A percentile compares a stretch with the other conserved stretches of the same genome.
phyloP scores from a whole-genome alignment of 2,888 invertebrate species.

The Gymnocheta viridis region DNA sequence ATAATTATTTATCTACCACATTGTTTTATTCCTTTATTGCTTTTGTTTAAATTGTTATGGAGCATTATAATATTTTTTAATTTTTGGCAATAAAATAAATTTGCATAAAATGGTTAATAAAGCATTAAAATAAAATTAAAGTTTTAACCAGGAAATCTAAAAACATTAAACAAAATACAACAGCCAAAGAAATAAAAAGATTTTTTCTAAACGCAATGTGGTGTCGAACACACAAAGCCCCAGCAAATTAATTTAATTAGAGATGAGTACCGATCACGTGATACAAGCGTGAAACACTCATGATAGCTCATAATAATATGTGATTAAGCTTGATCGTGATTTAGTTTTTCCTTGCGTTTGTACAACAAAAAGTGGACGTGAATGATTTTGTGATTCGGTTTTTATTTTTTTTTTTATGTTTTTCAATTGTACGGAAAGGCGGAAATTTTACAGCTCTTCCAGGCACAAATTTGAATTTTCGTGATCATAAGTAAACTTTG shows the following conservation, averaged over 20 bases:
- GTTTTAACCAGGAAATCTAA: constrained; percentile 64
- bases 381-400: too few relatives aligned
- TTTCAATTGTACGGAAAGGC: too few relatives aligned
- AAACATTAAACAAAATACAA: constrained; percentile 28
- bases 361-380: too few relatives aligned
- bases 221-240: neutral
- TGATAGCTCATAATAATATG: neutral
- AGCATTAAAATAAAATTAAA: neutral
- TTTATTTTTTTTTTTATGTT: too few relatives aligned
- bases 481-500: too few relatives aligned
- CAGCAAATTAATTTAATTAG: neutral
- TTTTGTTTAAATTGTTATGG: neutral
- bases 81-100: constrained; percentile 36
- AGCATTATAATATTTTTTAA: constrained; percentile 34
- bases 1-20: neutral
- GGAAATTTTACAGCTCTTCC: too few relatives aligned
- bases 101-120: constrained; percentile 45
- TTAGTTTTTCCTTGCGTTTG: too few relatives aligned
- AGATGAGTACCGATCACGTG: too few relatives aligned
- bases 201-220: constrained; percentile 21
- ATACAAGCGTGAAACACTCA: neutral
- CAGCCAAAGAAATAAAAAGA: constrained; percentile 7
- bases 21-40: neutral
- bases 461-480: too few relatives aligned
- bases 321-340: too few relatives aligned